Base-by-base conservation (phyloP, 2,113 vertebrate species). In the Pao palembangensis region DNA sequence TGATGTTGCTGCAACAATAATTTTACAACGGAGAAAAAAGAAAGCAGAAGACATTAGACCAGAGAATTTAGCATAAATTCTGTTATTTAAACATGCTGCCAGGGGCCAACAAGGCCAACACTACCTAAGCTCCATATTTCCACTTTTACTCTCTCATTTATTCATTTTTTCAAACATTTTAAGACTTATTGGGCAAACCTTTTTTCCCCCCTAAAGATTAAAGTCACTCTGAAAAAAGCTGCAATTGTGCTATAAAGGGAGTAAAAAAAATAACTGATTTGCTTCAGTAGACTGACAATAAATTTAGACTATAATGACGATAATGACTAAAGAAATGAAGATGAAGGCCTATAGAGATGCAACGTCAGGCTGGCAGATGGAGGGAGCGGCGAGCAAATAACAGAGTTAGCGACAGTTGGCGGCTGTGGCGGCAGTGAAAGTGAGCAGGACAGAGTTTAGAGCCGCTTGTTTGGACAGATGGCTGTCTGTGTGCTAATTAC, bases 391-490 rank as follows among this genome's bases (percentile, higher is more conserved):
- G 13, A 66, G 75, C 71, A 82, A 79, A 85, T 72, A 78, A 64
- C 69, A 82, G 73, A 14, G 78, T 73, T 81, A 76, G 65, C 54
- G 21, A 64, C 55, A 74, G 75, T 76, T 79, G 79, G 82, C 64
- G 71, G 75, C 69, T 75, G 79, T 61, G 81, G 79, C 75, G 71
- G 69, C 70, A 58, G 73, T 23, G 68, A 73, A 75, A 80, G 80
- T 68, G 81, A 80, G 80, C 76, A 71, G 81, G 79, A 64, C 79
- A 75, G 75, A 66, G 86, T 83, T 84, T 52, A 61, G 80, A 76
- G 81, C 68, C 58, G 74, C 58, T 58, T 86, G 82, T 89, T 87
- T 89, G 88, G 89, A 86, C 89, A 90, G 89, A 90, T 90, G 89
- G 88, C 77, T 68, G 79, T 75, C 83, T 88, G 88, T 88, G 79